Base-by-base conservation (phyloP, 2,888 invertebrate genomes). In the Stenchaetothrips biformis region DNA sequence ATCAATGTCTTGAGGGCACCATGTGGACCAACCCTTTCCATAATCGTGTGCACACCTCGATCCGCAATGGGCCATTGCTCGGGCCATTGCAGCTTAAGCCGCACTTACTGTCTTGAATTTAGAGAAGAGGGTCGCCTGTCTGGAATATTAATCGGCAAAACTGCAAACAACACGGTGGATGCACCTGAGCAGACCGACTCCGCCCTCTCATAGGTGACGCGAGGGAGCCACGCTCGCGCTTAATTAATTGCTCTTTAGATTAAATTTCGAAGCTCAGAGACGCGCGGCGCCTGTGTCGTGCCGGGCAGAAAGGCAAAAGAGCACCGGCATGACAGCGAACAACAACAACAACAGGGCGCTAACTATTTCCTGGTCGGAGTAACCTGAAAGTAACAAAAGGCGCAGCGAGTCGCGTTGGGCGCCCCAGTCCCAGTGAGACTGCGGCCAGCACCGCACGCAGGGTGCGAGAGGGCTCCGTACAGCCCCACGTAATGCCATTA, bases 1-100 rank as follows among this genome's bases (percentile, higher is more conserved):
- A 74, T 74, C 67, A 74, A 74, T 74, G 67, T 74, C 67, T 74
- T 74, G 25, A 25, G 67, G 67, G 25, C 67, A 74, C 67, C 67
- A 74, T 74, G 67, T 74, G 67, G 25, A 11, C 9, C 67, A 9
- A 74, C n/a, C 67, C 67, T 21, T 21, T 74, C 25, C 67, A 74
- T 74, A 11, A 74, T 74, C 67, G 25, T 53, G 53, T 13, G 53
- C 53, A 53, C 53, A 16, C 53, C 53, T 9, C 16, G 53, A 16
- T 6, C 53, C 53, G 16, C 53, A 53, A 53, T 16, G 53, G 16
- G 13, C 53, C 13, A 53, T 13, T 18, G 18, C 13, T 6, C 59
- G 13, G 18, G 6, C 13, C 59, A 59, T 59, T 59, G 18, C 53
- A 13, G 13, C 18, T 53, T 53, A 18, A 18, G 16, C 16, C 53